Conservation (phyloP, 2,888 invertebrate genomes). For the Hypolimnas misippus region DNA sequence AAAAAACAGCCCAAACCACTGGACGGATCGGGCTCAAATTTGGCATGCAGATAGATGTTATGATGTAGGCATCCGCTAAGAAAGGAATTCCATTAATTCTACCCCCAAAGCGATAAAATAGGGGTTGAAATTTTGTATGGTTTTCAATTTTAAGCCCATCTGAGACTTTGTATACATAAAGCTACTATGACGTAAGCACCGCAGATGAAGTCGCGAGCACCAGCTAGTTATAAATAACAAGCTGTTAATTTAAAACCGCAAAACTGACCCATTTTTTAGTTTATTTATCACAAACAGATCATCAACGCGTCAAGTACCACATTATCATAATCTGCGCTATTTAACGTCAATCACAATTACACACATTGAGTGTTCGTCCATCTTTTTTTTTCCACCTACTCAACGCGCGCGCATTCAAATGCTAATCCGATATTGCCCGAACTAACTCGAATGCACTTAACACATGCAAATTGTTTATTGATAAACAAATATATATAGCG, state of each 20-base stretch:
- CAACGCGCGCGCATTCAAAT: conserved; percentile 66
- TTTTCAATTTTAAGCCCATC: too few species aligned
- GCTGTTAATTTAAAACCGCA: neutral
- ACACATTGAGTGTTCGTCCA: conserved; percentile 33
- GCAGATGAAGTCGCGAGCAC: too few species aligned
- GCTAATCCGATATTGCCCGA: conserved; percentile 59
- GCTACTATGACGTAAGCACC: too few species aligned
- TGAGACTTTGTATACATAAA: too few species aligned
- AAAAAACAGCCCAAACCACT: too few species aligned
- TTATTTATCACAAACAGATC: conserved; percentile 1
- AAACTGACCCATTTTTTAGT: conserved; percentile 14
- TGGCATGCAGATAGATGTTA: too few species aligned
- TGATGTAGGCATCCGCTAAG: too few species aligned
- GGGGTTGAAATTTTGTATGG: too few species aligned
- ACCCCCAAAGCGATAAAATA: too few species aligned
- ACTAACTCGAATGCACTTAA: conserved; percentile 64
- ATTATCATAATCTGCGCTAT: conserved; percentile 38
- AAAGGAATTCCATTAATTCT: too few species aligned
- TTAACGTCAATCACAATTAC: conserved; percentile 45
- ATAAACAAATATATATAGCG: conserved; percentile 75
- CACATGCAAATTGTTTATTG: conserved; percentile 80
- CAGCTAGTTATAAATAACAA: too few species aligned
- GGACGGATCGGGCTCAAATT: too few species aligned
- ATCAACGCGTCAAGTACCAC: conserved; percentile 23
- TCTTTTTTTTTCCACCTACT: conserved; percentile 37